Evolutionary conservation across 2,797 vertebrate species (phyloP), one percentile per base, ranked within the genome.

Genomic region (Lerista edwardsae): DNA sequence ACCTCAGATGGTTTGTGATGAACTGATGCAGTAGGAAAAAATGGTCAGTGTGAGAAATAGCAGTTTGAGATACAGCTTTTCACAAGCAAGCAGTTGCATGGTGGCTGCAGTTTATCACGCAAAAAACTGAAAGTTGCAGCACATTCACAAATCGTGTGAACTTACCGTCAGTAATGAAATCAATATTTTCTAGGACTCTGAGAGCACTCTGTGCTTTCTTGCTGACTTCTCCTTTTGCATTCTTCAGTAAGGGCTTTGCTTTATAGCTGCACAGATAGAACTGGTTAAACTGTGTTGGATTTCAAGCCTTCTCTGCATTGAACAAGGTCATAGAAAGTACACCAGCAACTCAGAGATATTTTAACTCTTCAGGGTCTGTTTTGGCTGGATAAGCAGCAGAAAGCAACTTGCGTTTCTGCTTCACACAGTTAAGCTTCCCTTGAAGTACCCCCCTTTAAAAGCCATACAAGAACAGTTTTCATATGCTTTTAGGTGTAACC

Each of bases 261-360:
- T 95, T 94, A 93, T 93, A 90, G 92, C 90, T 92, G 65, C 93
- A 86, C 90, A 75, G 69, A 90, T 91, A 93, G 94, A 84, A 76
- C 86, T 92, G 94, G 93, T 95, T 94, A 93, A 94, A 93, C 93
- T 93, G 79, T 91, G 69, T 91, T 6, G 39, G 84, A 86, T 94
- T 91, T 91, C 92, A 93, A 92, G 82, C 91, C 87, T 93, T 94
- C 90, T 72, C 91, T 91, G 79, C 90, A 68, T 68, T 77, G 91
- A 93, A 90, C 68, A 92, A 93, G 95, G 94, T 95, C 95, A 94
- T 72, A 85, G 88, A 94, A 93, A 95, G 94, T 95, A 93, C 93
- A 95, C 62, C 90, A 84, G 93, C 90, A 41, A 85, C 11, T 73
- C 15, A 15, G 72, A 85, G 78, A 14, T 65, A 85, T 39, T 67